Percentiles rank a stretch among this genome's conserved stretches.
phyloP scores from a whole-genome alignment of 2,888 invertebrate genomes.

The Sabatieria punctata region DNA sequence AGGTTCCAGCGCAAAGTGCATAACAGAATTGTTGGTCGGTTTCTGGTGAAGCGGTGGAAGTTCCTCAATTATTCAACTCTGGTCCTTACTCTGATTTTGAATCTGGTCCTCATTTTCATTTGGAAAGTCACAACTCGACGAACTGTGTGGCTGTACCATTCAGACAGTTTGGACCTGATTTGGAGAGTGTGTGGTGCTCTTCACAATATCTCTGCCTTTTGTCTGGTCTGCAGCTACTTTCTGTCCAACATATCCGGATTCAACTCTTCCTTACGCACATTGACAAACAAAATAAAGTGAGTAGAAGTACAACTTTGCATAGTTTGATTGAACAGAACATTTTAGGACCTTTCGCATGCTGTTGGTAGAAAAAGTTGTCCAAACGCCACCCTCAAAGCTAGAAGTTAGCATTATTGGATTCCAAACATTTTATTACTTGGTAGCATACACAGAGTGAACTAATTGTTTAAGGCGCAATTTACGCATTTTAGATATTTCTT shows the following conservation, averaged over 20 bases:
- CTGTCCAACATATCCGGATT: slow-evolving; percentile 17
- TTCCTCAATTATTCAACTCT: slow-evolving; percentile 26
- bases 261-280: neutral
- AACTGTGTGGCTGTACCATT: slow-evolving; percentile 4
- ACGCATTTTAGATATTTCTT: neutral
- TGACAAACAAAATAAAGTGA: no score
- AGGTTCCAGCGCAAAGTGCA: slow-evolving; percentile 30
- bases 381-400: slow-evolving; percentile 3
- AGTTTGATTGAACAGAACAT: no score
- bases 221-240: slow-evolving; percentile 25
- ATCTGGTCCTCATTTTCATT: slow-evolving; percentile 22
- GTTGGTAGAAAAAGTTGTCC: no score
- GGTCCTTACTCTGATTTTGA: slow-evolving; percentile 24
- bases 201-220: slow-evolving; percentile 3
- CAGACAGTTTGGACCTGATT: neutral
- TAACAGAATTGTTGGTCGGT: slow-evolving; percentile 21
- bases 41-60: slow-evolving; percentile 31
- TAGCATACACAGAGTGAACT: neutral
- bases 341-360: no score
- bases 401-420: slow-evolving; percentile 1
- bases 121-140: slow-evolving; percentile 20
- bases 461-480: neutral
- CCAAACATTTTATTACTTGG: neutral
- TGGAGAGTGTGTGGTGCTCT: slow-evolving; percentile 1
- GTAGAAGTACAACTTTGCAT: no score